Percentiles rank a stretch among this genome's conserved stretches.
Conservation (phyloP, 2,113 vertebrate genomes). For the Aleadryas rufinucha region DNA sequence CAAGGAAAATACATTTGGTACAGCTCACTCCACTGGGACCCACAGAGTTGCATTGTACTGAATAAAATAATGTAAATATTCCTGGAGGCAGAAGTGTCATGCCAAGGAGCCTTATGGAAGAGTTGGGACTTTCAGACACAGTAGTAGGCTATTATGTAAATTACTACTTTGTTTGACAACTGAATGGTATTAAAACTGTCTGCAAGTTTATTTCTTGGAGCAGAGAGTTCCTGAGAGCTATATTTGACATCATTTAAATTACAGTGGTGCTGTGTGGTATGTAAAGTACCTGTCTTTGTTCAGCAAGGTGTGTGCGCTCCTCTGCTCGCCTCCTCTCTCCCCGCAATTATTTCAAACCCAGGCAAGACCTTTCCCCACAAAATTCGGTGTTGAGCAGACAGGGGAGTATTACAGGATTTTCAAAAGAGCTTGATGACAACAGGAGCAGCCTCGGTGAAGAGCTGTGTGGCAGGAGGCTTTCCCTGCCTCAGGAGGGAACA, state of each 20-base stretch:
- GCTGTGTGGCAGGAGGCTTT: neutral
- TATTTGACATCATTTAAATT: conserved; percentile 29
- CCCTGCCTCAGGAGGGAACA: neutral
- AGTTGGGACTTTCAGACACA: neutral
- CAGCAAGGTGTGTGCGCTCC: neutral
- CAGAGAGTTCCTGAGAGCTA: conserved; percentile 1
- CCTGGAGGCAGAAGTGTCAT: neutral
- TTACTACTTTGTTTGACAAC: conserved; percentile 46
- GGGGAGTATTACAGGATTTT: neutral
- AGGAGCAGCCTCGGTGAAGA: neutral
- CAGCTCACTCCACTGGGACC: neutral
- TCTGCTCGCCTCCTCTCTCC: neutral
- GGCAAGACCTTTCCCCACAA: neutral
- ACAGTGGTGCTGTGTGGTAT: neutral
- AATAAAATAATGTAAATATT: conserved; percentile 14
- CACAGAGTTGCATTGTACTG: neutral
- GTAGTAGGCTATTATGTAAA: neutral
- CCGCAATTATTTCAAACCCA: neutral
- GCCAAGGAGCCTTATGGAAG: neutral
- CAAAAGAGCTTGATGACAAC: neutral
- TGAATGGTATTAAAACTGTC: conserved; percentile 32
- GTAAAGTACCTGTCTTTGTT: neutral
- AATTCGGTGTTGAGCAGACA: neutral
- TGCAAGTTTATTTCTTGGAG: conserved; percentile 45
- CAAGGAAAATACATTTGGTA: neutral